Percentiles rank a stretch among this genome's conserved stretches.
Conservation (phyloP, 1,140 invertebrate genomes). For the Heliconius hewitsoni region DNA sequence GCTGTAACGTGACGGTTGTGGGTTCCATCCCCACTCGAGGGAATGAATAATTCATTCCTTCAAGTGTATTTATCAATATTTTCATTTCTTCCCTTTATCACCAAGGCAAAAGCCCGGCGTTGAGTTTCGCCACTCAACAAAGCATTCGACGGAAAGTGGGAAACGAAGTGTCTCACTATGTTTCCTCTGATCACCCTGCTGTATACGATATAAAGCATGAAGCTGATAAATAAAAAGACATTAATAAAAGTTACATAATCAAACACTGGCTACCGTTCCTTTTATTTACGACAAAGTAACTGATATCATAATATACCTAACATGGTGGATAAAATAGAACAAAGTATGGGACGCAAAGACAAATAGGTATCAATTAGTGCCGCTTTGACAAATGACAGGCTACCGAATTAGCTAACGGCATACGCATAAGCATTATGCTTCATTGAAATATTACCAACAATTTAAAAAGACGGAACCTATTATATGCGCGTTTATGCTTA, state of each 20-base stretch:
- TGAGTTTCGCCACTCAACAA: no score
- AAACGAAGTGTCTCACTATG: no score
- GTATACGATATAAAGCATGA: no score
- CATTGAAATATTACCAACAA: conserved; percentile 9
- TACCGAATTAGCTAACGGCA: conserved; percentile 46
- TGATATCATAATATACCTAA: not conserved
- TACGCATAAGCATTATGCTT: not conserved
- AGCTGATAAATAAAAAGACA: no score
- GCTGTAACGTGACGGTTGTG: no score
- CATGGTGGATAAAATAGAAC: not conserved
- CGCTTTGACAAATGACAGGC: conserved; percentile 44
- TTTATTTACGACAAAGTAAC: not conserved
- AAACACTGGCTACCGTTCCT: not conserved
- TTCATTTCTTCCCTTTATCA: no score
- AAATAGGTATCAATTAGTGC: conserved; percentile 41
- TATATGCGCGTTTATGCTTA: not conserved
- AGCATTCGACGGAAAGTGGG: no score
- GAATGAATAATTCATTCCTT: no score
- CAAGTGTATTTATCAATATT: no score
- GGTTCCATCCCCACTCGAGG: no score
- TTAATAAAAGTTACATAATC: not conserved
- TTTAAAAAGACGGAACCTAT: conserved; percentile 2
- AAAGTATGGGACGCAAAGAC: not conserved
- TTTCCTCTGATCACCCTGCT: no score
- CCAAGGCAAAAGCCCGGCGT: no score